Evolutionary conservation across 2,113 vertebrate genomes (phyloP).

Genomic region (Athene noctua): DNA sequence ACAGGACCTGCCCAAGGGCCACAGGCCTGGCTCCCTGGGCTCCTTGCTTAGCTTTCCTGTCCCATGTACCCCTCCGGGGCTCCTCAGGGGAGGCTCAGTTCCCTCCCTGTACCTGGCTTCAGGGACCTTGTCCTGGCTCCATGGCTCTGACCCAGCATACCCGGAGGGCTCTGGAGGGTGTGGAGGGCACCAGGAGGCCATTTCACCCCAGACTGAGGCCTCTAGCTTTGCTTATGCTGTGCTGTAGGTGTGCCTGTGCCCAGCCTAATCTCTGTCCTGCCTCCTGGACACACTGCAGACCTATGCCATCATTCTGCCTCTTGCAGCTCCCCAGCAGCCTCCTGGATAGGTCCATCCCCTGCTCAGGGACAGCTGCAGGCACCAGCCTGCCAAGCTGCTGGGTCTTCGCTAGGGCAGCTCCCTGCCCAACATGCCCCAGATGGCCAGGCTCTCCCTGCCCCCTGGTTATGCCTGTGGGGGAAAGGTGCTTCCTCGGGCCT

Average conservation of each 20-base stretch:
- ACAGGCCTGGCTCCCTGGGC: too few species aligned
- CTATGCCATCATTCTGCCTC: not conserved
- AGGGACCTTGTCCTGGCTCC: not conserved
- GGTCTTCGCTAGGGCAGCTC: not conserved
- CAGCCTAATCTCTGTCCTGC: not conserved
- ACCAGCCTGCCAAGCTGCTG: not conserved
- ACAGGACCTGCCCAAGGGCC: not conserved
- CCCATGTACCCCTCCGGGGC: rapidly evolving
- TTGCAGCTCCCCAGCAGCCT: not conserved
- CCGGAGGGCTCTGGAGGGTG: not conserved
- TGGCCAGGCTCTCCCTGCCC: not conserved
- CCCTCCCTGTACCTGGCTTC: not conserved
- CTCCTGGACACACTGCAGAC: not conserved
- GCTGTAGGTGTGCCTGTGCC: not conserved
- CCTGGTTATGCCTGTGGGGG: not conserved
- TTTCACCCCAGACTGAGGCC: not conserved
- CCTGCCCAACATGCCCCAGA: not conserved
- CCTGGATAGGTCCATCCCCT: not conserved
- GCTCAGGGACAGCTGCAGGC: not conserved
- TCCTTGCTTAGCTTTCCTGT: not conserved
- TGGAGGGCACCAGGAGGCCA: not conserved
- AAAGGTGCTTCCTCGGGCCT: not conserved
- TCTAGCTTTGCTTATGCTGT: rapidly evolving
- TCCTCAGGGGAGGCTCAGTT: not conserved
- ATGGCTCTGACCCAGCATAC: not conserved